Base-by-base conservation (phyloP, 2,797 vertebrate genomes). In the Selene dorsalis region DNA sequence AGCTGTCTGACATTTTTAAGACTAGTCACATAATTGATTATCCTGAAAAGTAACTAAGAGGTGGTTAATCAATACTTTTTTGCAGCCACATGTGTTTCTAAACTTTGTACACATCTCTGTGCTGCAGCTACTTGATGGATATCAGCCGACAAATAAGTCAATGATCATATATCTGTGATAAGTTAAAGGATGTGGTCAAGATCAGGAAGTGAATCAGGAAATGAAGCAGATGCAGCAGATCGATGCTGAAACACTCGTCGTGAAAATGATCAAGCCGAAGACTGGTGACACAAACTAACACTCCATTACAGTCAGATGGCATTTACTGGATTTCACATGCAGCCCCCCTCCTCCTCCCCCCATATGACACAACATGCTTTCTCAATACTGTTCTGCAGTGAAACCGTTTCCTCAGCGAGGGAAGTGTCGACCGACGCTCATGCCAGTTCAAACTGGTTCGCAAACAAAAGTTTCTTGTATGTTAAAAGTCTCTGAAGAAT, bases 401-500 rank as follows among this genome's bases (percentile, higher is more conserved):
- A 56, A 70, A 24, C 16, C 35, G 17, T 47, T 47, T 10, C 13
- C 38, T 57, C 9, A 6, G 6, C 14, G 26, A 75, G 52, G 30
- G 22, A 48, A 70, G 65, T 59, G 57, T 70, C 48, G 2, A 13
- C n/a, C 48, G 2, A 13, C n/a, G 24, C 52, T 70, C 43, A 52
- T 20, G 57, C 60, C 69, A 74, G 73, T 72, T 85, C 7, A 24
- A 78, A 77, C 66, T 73, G 61, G 61, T 73, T 71, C 24, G 58
- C 32, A 80, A 77, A 89, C 84, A 84, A 80, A 76, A 53, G 66
- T 70, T 79, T 52, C 62, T 83, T 88, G 72, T 87, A 66, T 35
- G 60, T 73, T 55, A 58, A 74, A 77, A 57, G 20, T 35, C 65
- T 69, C 53, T 66, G 56, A 80, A 69, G 52, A 82, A 26, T 26